A percentile compares a stretch with the other conserved stretches of the same genome.
phyloP scores from a whole-genome alignment of 2,113 vertebrate genomes.

The Crotalus horridus region DNA sequence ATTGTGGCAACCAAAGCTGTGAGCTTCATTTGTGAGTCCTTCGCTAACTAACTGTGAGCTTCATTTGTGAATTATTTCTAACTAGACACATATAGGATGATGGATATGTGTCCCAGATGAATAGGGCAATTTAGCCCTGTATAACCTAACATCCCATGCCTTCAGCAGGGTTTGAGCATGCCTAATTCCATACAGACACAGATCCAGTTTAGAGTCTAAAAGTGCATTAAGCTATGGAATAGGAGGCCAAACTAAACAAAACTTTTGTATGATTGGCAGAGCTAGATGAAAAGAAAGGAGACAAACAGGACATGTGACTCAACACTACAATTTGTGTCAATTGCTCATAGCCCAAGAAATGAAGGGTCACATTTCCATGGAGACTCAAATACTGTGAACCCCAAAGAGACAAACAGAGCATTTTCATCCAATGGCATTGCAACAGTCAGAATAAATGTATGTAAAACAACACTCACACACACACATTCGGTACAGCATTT shows the following conservation, averaged over 20 bases:
- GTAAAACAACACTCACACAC: too few species aligned
- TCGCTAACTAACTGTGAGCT: background rate
- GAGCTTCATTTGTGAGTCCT: background rate
- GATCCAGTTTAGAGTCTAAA: background rate
- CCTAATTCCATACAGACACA: background rate
- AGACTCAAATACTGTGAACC: background rate
- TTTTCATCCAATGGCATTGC: background rate
- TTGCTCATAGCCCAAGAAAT: constrained; percentile 10
- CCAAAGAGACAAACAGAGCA: background rate
- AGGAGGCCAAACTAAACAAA: background rate
- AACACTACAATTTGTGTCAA: constrained; percentile 19
- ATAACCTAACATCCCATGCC: background rate
- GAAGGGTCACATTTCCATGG: constrained; percentile 18
- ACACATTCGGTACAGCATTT: too few species aligned
- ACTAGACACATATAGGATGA: background rate
- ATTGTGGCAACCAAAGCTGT: too few species aligned
- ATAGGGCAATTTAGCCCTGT: background rate
- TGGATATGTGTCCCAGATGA: background rate
- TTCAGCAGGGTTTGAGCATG: background rate
- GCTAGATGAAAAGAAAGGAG: constrained; percentile 15
- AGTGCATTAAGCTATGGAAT: background rate
- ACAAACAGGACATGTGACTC: background rate
- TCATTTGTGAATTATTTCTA: background rate
- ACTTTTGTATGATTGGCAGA: background rate
- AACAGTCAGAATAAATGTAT: background rate